A percentile compares a stretch with the other conserved stretches of the same genome.
phyloP scores from a whole-genome alignment of 64 coral and sea anemone species.

The Pocillopora damicornis region DNA sequence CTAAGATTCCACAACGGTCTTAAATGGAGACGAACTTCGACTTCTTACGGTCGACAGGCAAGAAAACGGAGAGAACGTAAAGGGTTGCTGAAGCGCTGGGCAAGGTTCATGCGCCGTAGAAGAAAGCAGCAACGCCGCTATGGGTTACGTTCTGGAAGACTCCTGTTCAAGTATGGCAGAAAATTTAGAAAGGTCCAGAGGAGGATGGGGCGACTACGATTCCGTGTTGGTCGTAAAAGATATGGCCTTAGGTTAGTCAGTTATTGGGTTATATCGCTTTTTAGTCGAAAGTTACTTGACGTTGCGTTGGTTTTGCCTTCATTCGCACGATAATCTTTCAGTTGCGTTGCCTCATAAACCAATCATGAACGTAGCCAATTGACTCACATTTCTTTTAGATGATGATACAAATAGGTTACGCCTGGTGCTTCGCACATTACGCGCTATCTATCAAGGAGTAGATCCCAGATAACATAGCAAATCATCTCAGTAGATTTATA shows the following conservation, averaged over 20 bases:
- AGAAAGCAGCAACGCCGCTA: neutral
- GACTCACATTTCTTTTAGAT: too few relatives aligned
- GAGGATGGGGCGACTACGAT: neutral
- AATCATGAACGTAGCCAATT: too few relatives aligned
- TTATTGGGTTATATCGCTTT: too few relatives aligned
- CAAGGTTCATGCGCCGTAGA: neutral
- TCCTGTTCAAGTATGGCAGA: neutral
- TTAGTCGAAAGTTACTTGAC: too few relatives aligned
- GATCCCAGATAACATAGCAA: too few relatives aligned
- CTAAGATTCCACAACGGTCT: neutral
- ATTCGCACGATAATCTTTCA: too few relatives aligned
- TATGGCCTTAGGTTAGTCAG: neutral
- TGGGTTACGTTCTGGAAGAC: neutral
- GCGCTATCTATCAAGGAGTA: too few relatives aligned
- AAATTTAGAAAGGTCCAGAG: constrained; percentile 6
- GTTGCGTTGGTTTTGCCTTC: too few relatives aligned
- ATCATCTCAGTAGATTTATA: too few relatives aligned
- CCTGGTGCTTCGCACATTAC: too few relatives aligned
- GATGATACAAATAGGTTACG: too few relatives aligned
- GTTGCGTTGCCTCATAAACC: too few relatives aligned
- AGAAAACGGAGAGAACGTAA: constrained; percentile 13
- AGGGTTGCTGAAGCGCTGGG: neutral
- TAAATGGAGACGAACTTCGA: constrained; percentile 16
- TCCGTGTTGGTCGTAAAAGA: neutral
- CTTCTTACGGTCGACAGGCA: neutral